These are phyloP conservation scores for Acrobasis repandana DNA, from an alignment of 2,888 invertebrate species.

Conservation along the genomic window DNA sequence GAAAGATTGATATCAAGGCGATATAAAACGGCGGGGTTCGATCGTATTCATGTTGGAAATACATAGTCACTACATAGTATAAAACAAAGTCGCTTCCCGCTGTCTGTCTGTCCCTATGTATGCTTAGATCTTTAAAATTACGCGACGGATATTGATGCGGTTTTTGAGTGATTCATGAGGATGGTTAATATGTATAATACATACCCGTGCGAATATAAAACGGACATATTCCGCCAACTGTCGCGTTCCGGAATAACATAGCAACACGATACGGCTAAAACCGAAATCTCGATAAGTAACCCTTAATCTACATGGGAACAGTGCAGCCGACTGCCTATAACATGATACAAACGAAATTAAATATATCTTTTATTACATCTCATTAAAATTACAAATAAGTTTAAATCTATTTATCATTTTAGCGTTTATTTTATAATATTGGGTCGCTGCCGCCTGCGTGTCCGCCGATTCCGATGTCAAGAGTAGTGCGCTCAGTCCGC, in stretches of 20 bases:
- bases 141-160: no score
- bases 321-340: slow-evolving; percentile 41
- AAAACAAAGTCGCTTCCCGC: no score
- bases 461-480: slow-evolving; percentile 7
- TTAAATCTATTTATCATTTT: slow-evolving; percentile 63
- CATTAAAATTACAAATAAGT: slow-evolving; percentile 68
- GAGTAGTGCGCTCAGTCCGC: no score
- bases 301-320: slow-evolving; percentile 44
- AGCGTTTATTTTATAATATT: slow-evolving; percentile 51
- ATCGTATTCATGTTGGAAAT: no score
- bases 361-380: slow-evolving; percentile 62
- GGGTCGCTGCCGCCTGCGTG: slow-evolving; percentile 26
- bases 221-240: slow-evolving; percentile 13
- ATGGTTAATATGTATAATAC: no score
- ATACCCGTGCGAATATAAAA: no score
- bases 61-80: no score
- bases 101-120: no score
- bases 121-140: no score
- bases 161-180: no score
- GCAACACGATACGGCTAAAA: slow-evolving; percentile 38
- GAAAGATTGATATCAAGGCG: no score
- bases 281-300: slow-evolving; percentile 46
- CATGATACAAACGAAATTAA: slow-evolving; percentile 52
- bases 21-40: no score
- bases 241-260: slow-evolving; percentile 30